These are phyloP conservation scores for Paradoxurus hermaphroditus DNA, from an alignment of 2,113 vertebrate species.

Conservation along the genomic window DNA sequence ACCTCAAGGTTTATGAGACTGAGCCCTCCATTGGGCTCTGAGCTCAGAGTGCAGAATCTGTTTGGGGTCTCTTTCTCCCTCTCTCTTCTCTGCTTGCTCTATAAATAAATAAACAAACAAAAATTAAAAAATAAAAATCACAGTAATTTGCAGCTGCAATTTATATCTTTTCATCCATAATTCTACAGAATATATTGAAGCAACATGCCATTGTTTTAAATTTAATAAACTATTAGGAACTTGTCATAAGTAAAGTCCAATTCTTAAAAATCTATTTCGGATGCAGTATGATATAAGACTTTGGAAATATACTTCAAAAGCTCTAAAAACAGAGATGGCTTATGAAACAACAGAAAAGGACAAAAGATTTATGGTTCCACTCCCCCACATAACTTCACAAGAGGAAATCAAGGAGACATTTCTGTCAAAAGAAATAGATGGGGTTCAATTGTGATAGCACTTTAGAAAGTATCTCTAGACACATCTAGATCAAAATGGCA, in stretches of 20 bases:
- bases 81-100: neutral
- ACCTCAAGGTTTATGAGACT: neutral
- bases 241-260: neutral
- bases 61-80: neutral
- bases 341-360: neutral
- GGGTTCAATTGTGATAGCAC: neutral
- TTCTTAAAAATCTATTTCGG: neutral
- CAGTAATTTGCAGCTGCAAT: neutral
- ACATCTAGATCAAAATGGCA: neutral
- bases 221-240: neutral
- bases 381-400: neutral
- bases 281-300: neutral
- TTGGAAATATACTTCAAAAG: conserved; percentile 17
- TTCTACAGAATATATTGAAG: neutral
- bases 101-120: neutral
- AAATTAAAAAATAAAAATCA: neutral
- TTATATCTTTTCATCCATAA: neutral
- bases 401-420: conserved; percentile 31
- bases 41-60: neutral
- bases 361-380: conserved; percentile 27
- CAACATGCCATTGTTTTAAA: neutral
- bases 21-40: neutral
- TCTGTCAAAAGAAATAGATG: conserved; percentile 12
- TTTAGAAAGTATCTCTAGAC: conserved; percentile 23
- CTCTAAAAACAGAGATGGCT: neutral